These are phyloP conservation scores for Bombylius major DNA, from an alignment of 2,888 invertebrate genomes.

Conservation along the genomic window DNA sequence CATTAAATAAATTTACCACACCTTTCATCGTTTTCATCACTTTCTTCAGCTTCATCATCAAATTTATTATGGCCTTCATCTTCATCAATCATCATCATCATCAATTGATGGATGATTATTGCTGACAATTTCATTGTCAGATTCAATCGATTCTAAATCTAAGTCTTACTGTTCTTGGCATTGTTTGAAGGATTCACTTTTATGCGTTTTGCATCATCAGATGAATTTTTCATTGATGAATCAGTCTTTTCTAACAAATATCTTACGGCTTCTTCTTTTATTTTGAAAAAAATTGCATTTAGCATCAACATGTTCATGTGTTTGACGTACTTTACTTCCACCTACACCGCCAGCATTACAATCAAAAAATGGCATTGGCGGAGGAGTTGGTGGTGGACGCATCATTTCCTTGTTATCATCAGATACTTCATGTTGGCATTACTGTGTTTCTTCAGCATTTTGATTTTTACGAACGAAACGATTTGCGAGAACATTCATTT, in stretches of 20 bases:
- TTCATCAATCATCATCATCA: conserved; percentile 25
- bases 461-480: conserved; percentile 56
- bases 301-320: conserved; percentile 6
- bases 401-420: conserved; percentile 20
- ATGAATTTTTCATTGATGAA: conserved; percentile 34
- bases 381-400: conserved; percentile 32
- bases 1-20: conserved; percentile 43
- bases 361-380: conserved; percentile 16
- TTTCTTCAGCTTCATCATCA: conserved; percentile 22
- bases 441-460: conserved; percentile 13
- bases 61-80: conserved; percentile 16
- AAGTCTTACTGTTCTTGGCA: too few species aligned
- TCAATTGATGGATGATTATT: too few species aligned
- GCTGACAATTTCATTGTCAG: conserved; percentile 38
- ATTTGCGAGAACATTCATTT: conserved; percentile 65
- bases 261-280: conserved; percentile 30
- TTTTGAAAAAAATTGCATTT: conserved; percentile 5
- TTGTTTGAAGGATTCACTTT: conserved; percentile 50
- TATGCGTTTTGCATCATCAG: conserved; percentile 55
- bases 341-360: conserved; percentile 14
- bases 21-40: conserved; percentile 35
- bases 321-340: conserved; percentile 14
- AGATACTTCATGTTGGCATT: conserved; percentile 3
- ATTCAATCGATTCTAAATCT: conserved; percentile 50
- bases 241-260: conserved; percentile 40